phyloP scores from a whole-genome alignment of 2,113 vertebrate species.

The Tricholaema leucomelas region DNA sequence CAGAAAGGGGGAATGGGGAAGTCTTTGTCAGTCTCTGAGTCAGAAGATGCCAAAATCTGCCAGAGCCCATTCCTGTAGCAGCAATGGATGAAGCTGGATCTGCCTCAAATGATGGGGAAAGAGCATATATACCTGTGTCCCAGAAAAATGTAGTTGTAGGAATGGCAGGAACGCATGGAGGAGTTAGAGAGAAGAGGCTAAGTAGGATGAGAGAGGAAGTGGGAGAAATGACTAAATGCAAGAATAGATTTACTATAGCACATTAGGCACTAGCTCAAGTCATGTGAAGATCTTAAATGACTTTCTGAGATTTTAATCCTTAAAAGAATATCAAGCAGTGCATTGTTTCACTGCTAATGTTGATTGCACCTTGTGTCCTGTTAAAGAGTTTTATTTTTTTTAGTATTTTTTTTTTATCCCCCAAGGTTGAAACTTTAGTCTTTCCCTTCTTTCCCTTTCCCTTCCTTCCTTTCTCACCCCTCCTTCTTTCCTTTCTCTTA shows the following conservation, averaged over 20 bases:
- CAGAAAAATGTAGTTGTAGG: fast-evolving
- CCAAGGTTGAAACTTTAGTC: neutral
- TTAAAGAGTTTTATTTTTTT: neutral
- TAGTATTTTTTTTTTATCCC: neutral
- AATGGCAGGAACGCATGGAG: neutral
- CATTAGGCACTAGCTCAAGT: neutral
- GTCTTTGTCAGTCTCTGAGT: neutral
- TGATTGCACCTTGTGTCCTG: neutral
- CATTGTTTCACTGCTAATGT: neutral
- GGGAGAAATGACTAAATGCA: neutral
- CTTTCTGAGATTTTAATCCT: neutral
- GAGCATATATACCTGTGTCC: neutral
- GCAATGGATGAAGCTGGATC: neutral
- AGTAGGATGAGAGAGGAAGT: neutral
- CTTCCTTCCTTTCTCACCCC: neutral
- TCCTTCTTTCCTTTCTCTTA: neutral
- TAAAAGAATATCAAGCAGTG: neutral
- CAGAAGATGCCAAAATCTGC: neutral
- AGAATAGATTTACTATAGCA: neutral
- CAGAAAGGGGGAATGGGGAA: neutral
- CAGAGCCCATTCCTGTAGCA: neutral
- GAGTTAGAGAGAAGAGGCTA: neutral
- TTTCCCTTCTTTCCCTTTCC: neutral
- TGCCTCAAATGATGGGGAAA: neutral
- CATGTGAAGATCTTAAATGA: neutral